These are phyloP conservation scores for Phasianus colchicus DNA, from an alignment of 2,113 vertebrate species.

Conservation along the genomic window DNA sequence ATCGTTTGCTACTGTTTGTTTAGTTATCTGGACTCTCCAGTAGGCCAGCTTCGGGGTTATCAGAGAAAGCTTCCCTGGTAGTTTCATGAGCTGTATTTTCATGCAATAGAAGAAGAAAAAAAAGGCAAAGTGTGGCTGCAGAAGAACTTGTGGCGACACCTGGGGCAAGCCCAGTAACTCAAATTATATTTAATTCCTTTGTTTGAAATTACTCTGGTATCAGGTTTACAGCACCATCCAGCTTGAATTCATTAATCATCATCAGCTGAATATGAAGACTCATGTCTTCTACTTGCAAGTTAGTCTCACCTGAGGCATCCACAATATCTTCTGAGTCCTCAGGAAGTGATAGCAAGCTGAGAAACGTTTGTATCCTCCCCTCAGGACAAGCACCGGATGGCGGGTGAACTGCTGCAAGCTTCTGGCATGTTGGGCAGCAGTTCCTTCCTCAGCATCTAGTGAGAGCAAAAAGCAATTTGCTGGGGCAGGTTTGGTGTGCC, in stretches of 20 bases:
- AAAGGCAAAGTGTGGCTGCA: background rate
- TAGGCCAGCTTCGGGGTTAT: background rate
- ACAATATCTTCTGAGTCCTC: slow-evolving; percentile 82
- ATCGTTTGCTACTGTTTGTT: background rate
- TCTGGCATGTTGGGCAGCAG: slow-evolving; percentile 65
- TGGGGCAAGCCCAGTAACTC: background rate
- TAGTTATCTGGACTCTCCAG: background rate
- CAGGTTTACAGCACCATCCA: background rate
- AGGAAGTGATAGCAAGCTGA: slow-evolving; percentile 83
- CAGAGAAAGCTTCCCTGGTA: background rate
- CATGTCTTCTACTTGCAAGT: background rate
- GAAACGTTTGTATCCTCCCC: slow-evolving; percentile 83
- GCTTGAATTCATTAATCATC: background rate
- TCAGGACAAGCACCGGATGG: slow-evolving; percentile 76
- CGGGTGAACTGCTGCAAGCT: slow-evolving; percentile 65
- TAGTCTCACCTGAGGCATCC: slow-evolving; percentile 83
- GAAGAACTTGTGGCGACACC: background rate
- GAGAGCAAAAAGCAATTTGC: background rate
- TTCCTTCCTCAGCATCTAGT: slow-evolving; percentile 52
- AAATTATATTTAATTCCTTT: background rate
- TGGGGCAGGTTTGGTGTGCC: background rate
- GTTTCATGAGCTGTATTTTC: background rate
- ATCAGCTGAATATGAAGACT: background rate
- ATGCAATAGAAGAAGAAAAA: background rate
- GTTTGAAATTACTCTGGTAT: background rate